Percentiles rank a stretch among this genome's conserved stretches.
Evolutionary conservation across 2,113 vertebrate species (phyloP).

Genomic region (Phalacrocorax carbo): DNA sequence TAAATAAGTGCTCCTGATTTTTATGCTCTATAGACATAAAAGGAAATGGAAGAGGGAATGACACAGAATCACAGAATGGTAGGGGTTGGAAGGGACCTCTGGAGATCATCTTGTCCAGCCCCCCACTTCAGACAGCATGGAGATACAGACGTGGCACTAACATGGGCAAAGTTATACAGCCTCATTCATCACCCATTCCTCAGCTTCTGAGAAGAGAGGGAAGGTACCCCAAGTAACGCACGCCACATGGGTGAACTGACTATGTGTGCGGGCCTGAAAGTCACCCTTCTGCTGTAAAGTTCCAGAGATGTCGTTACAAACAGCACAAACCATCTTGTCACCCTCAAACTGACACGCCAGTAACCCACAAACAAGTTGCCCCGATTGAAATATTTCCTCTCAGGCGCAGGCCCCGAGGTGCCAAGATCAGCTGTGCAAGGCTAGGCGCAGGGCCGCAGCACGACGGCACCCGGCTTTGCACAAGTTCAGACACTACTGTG

Average conservation of each 20-base stretch:
- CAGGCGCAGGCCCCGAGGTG: rapidly evolving
- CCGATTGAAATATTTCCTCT: rapidly evolving
- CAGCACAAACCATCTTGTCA: not conserved
- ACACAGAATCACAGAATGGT: too few species aligned
- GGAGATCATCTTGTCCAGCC: too few species aligned
- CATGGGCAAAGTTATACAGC: rapidly evolving
- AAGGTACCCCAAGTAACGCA: not conserved
- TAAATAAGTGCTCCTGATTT: rapidly evolving
- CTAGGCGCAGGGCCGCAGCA: not conserved
- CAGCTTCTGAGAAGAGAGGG: not conserved
- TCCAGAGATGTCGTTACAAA: not conserved
- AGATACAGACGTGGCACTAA: not conserved
- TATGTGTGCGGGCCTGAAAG: rapidly evolving
- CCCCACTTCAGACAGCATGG: not conserved
- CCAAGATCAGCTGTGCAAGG: not conserved
- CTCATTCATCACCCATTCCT: not conserved
- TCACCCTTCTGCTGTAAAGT: rapidly evolving
- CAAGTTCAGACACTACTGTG: rapidly evolving
- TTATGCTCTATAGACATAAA: not conserved
- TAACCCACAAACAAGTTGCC: not conserved
- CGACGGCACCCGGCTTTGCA: not conserved
- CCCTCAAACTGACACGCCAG: not conserved
- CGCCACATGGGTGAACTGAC: not conserved
- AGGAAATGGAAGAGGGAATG: not conserved
- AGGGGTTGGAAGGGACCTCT: too few species aligned